Base-by-base conservation (phyloP, 2,113 vertebrate genomes). In the Daboia siamensis region DNA sequence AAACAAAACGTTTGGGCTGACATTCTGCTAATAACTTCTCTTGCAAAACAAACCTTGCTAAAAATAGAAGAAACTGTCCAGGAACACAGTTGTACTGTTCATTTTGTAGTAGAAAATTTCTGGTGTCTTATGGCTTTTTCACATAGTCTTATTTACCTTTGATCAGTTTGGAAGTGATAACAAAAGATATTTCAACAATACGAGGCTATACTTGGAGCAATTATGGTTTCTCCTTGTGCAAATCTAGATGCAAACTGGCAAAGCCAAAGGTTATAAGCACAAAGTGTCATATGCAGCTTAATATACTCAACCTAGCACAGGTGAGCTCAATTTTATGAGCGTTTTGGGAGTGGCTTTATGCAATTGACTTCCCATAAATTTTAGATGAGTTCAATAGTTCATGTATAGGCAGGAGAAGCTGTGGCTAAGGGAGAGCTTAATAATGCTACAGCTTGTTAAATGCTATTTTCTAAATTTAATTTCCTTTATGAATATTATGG, bases 241-340 rank as follows among this genome's bases (percentile, higher is more conserved):
- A 94, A 96, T 89, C 88, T 95, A 96, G 95, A 94, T 95, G 94
- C 93, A 61, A 93, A 93, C 87, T 94, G 95, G 95, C 93, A 95
- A 95, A 96, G 88, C 91, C 90, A 90, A 86, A 89, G 12, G 93
- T 94, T 95, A 93, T 0, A 0, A 88, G 74, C 87, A 88, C 26
- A 54, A 5, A 54, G 5, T 1, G 4, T 24, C 90, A 84, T 0
- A 0, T 93, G 86, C 59, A 93, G 91, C 15, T 94, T 92, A 94
- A 91, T 61, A 91, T 24, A 21, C 13, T 87, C 1, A 33, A 44
- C 12, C 17, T 48, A 44, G 57, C 90, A 20, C 59, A 89, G 52
- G 94, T 91, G 92, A 96, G 93, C 87, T 69, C 23, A 74, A 93
- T 51, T 8, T 93, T 93, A 92, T 56, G 86, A 93, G 94, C 95